phyloP scores from a whole-genome alignment of 1,140 invertebrate genomes.

The Musca domestica region DNA sequence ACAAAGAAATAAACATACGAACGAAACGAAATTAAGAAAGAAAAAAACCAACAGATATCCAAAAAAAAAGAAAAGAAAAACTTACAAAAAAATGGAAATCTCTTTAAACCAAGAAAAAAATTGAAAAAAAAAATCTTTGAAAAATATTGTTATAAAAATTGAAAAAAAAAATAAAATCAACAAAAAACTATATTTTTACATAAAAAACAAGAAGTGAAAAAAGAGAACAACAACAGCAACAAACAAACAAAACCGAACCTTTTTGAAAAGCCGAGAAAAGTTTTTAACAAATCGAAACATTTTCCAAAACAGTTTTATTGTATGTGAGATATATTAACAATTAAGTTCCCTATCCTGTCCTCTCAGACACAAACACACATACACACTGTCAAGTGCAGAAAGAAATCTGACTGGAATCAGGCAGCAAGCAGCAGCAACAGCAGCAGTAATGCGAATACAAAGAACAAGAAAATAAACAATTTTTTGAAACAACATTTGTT shows the following conservation, averaged over 20 bases:
- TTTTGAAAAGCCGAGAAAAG: conserved; percentile 1
- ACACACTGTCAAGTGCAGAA: background rate
- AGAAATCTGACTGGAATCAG: background rate
- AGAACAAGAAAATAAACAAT: conserved; percentile 6
- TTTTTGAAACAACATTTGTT: background rate
- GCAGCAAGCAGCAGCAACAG: conserved; percentile 4
- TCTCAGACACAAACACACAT: too few species aligned
- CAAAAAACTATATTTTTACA: conserved; percentile 19
- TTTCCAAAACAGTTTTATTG: background rate
- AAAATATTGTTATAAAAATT: conserved; percentile 23
- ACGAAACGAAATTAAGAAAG: conserved; percentile 12
- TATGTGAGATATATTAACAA: too few species aligned
- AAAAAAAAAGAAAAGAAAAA: conserved; percentile 5
- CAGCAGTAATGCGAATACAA: background rate
- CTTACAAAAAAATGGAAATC: conserved; percentile 19
- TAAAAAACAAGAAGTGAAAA: conserved; percentile 4
- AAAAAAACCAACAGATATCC: background rate
- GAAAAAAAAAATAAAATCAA: conserved; percentile 3
- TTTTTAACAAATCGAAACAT: background rate
- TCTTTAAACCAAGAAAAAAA: conserved; percentile 10
- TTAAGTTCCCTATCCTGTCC: too few species aligned
- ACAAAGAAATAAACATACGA: background rate
- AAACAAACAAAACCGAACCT: background rate
- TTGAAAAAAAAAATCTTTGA: background rate
- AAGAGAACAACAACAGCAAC: background rate